A percentile compares a stretch with the other conserved stretches of the same genome.
Evolutionary conservation across 2,888 invertebrate genomes (phyloP).

Genomic region (Norana najaformis): DNA sequence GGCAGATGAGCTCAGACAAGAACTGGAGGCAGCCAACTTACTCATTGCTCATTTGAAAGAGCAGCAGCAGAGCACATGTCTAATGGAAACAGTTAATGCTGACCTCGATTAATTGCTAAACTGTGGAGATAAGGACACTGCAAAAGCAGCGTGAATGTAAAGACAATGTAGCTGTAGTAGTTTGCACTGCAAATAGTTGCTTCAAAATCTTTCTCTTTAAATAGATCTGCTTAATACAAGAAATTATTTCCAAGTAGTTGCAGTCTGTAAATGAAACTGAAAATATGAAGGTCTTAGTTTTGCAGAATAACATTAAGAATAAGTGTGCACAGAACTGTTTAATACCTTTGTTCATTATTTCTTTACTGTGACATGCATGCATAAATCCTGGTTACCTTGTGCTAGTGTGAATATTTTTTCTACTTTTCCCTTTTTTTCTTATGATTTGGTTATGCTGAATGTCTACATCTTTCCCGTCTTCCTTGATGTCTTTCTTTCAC

Average conservation of each 20-base stretch:
- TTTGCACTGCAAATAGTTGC: not conserved
- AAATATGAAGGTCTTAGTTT: not conserved
- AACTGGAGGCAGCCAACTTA: not conserved
- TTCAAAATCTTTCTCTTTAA: not conserved
- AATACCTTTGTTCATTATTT: conserved; percentile 17
- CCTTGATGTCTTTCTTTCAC: not conserved
- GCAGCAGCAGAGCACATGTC: not conserved
- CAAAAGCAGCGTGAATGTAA: not conserved
- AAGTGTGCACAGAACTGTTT: not conserved
- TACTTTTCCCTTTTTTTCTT: not conserved
- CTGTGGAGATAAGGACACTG: too few relatives aligned
- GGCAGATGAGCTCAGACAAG: not conserved
- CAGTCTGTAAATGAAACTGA: not conserved
- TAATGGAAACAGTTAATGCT: not conserved
- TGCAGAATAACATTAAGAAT: not conserved
- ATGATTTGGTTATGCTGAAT: not conserved
- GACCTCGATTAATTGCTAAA: not conserved
- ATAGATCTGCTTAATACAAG: not conserved
- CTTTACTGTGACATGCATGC: not conserved
- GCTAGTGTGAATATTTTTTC: not conserved
- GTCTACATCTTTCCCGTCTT: not conserved
- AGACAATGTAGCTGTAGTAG: not conserved
- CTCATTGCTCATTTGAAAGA: conserved; percentile 3
- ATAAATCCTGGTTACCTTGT: not conserved
- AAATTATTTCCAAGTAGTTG: not conserved